phyloP scores from a whole-genome alignment of 2,888 invertebrate species.

The Catocala nupta region DNA sequence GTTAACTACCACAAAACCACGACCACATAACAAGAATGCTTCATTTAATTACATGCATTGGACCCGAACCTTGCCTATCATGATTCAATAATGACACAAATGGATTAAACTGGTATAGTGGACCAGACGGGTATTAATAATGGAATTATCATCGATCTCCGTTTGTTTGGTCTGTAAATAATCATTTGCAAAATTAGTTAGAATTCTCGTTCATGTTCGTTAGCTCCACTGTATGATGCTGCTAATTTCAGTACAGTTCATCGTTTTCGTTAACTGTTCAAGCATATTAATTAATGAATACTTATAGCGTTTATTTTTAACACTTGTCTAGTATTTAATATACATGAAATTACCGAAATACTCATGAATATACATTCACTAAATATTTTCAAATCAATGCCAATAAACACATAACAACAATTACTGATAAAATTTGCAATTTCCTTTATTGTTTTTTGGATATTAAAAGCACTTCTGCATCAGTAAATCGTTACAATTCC shows the following conservation, averaged over 20 bases:
- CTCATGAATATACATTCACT: too few species aligned
- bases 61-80: conserved; percentile 55
- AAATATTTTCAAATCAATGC: too few species aligned
- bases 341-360: too few species aligned
- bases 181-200: conserved; percentile 37
- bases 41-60: conserved; percentile 63
- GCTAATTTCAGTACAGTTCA: background rate
- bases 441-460: too few species aligned
- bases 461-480: too few species aligned
- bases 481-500: too few species aligned
- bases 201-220: background rate
- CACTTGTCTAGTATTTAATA: too few species aligned
- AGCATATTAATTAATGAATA: too few species aligned
- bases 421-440: too few species aligned
- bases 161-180: conserved; percentile 38
- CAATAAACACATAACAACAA: too few species aligned
- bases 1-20: conserved; percentile 30
- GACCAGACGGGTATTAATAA: conserved; percentile 60
- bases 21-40: conserved; percentile 54
- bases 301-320: too few species aligned
- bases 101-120: conserved; percentile 68
- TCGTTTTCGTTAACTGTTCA: too few species aligned
- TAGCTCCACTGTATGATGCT: background rate
- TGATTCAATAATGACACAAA: conserved; percentile 74
- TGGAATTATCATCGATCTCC: conserved; percentile 50